Base-by-base conservation (phyloP, 2,113 vertebrate species). In the Taxidea taxus region DNA sequence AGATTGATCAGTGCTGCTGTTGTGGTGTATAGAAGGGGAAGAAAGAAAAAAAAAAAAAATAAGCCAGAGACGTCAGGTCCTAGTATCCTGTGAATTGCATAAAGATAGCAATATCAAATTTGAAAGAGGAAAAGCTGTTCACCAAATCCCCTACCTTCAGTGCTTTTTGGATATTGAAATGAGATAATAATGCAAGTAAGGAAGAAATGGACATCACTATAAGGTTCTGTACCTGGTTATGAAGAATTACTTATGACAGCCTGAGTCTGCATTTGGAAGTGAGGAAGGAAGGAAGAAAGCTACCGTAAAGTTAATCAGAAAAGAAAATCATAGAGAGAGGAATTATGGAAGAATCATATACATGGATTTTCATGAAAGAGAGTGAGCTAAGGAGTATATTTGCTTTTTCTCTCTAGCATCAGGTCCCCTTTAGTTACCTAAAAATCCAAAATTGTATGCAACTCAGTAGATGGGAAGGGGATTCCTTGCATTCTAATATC, bases 271-370 rank as follows among this genome's bases (percentile, higher is more conserved):
- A 11, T 66, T 47, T 21, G 34, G 7, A 82, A 6, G 1, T 13
- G 4, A 31, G 23, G 8, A 56, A 64, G 29, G 23, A 68, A 86
- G 29, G 14, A 81, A 86, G 4, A 7, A 66, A 37, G 44, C 13
- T 44, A 1, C 23, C 4, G 7, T 75, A 7, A 90, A 64, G 25
- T 47, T 56, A 58, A 29, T 6, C 39, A 6, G 25, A 77, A 14
- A 31, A 51, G 6, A 31, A 51, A 29, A 20, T 37, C 87, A 74
- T 0, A 0, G 23, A 3, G 3, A 37, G 13, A 6, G 1, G 5
- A 18, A 44, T 3, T 25, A 34, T 27, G 13, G 25, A 75, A 56
- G 2, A 75, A 72, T 4, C 56, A 3, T 0, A 6, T 7, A 51
- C 0, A 6, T 44, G 23, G 13, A 39, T 92, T 44, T 95, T 85